Base-by-base conservation (phyloP, 1,140 invertebrate genomes). In the Argopecten irradians region DNA sequence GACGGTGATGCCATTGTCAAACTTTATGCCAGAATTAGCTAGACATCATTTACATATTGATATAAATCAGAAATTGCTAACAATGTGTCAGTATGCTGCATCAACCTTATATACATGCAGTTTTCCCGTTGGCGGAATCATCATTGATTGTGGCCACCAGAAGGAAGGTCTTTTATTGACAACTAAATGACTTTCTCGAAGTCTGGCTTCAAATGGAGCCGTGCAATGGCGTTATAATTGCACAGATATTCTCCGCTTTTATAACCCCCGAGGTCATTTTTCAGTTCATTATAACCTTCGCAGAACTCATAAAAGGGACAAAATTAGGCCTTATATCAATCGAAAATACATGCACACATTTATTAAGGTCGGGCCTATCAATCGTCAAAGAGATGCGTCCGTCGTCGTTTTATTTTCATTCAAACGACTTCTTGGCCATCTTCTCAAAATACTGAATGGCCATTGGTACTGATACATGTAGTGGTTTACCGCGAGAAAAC, bases 121-220 rank as follows among this genome's bases (percentile, higher is more conserved):
- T 71, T 71, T 28, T 3, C 28, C 22, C n/a, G 55, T 71, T 5
- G 55, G 55, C 22, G 1, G 55, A 8, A 71, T n/a, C 22, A 71
- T 16, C 55, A 71, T 71, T n/a, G 55, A 71, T 71, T 16, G 7
- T 71, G n/a, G 55, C 28, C 55, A 71, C 55, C 55, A 28, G 28
- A 71, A 71, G 55, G n/a, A 71, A 71, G 55, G 55, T 28, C 22
- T 71, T 71, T 71, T 71, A 71, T 71, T 71, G 55, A 71, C n/a
- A n/a, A n/a, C 55, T 16, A 71, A 71, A 71, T 71, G n/a, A 71
- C n/a, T 71, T 28, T 28, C 55, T n/a, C 1, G 28, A 71, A 71
- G 55, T 71, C n/a, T 71, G 22, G 16, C 28, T 71, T 71, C 13
- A 71, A 28, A 16, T 16, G 0, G 55, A n/a, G 5, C n/a, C n/a